A percentile compares a stretch with the other conserved stretches of the same genome.
Evolutionary conservation across 2,888 invertebrate species (phyloP).

Genomic region (Campoplex capitator): DNA sequence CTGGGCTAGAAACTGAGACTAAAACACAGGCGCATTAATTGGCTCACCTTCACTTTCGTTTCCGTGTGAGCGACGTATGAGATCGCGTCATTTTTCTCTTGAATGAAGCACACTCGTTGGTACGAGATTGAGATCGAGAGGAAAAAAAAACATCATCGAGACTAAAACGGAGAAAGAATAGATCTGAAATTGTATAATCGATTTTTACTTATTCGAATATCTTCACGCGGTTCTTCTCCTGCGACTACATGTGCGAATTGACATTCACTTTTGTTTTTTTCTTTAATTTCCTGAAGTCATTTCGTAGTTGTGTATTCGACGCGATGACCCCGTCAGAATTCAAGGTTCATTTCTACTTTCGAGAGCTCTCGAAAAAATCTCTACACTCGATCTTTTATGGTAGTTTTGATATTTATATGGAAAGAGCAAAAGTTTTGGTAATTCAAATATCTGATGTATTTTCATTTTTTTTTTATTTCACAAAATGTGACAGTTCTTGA

Average conservation of each 20-base stretch:
- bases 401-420: not conserved
- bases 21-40: constrained; percentile 29
- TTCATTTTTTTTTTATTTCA: too few species aligned
- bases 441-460: not conserved
- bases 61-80: constrained; percentile 31
- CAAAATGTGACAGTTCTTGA: not conserved
- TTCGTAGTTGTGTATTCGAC: not conserved
- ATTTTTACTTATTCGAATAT: not conserved
- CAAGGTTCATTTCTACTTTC: constrained; percentile 20
- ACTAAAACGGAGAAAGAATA: not conserved
- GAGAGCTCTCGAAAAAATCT: constrained; percentile 17
- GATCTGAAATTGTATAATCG: not conserved
- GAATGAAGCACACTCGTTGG: constrained; percentile 15
- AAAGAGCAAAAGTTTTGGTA: not conserved
- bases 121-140: constrained; percentile 4
- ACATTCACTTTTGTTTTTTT: constrained; percentile 26
- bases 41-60: constrained; percentile 69
- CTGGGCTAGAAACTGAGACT: not conserved
- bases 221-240: not conserved
- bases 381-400: not conserved
- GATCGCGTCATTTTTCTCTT: constrained; percentile 55
- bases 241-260: constrained; percentile 15
- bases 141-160: not conserved
- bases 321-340: constrained; percentile 14
- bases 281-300: not conserved